Base-by-base conservation (phyloP, 2,113 vertebrate species). In the Brachypodius melanocephalos region DNA sequence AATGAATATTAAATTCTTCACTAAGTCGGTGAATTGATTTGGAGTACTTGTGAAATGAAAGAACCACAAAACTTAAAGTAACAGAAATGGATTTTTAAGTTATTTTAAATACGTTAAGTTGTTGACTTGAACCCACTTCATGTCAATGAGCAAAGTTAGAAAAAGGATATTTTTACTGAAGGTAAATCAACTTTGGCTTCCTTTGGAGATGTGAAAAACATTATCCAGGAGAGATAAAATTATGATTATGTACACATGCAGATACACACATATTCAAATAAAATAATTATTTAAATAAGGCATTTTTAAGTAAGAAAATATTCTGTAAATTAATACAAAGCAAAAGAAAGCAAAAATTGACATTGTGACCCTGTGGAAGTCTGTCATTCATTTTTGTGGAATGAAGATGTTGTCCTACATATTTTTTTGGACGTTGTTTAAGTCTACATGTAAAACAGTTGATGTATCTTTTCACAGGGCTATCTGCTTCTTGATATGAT, bases 181-280 rank as follows among this genome's bases (percentile, higher is more conserved):
- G 14, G 11, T 71, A 34, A 67, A 42, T 68, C 22, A 75, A 32
- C 4, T 12, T 82, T 62, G 17, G 31, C 7, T 2, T 85, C 9
- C 19, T 74, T 40, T 74, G 36, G 40, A 73, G n/a, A 79, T 40
- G 6, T 26, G n/a, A 76, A 82, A 85, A 91, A 66, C 36, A 5
- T 9, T 79, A 3, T 61, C 14, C 8, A 45, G 22, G 18, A 58
- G 8, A 90, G 24, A 55, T 4, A 85, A 78, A 79, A 62, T 55
- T 72, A 49, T 17, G 5, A 0, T 1, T 31, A 32, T 0, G 1
- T 54, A 49, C 7, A 71, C 8, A 45, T 45, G 4, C 11, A 82
- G 34, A 46, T 17, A 52, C 5, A 29, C 14, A 28, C 1, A 45
- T 38, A 74, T 45, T 90, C 3, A 62, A 66, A 17, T 4, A 34